Conservation (phyloP, 1,140 invertebrate species). For the Habropoda laboriosa region DNA sequence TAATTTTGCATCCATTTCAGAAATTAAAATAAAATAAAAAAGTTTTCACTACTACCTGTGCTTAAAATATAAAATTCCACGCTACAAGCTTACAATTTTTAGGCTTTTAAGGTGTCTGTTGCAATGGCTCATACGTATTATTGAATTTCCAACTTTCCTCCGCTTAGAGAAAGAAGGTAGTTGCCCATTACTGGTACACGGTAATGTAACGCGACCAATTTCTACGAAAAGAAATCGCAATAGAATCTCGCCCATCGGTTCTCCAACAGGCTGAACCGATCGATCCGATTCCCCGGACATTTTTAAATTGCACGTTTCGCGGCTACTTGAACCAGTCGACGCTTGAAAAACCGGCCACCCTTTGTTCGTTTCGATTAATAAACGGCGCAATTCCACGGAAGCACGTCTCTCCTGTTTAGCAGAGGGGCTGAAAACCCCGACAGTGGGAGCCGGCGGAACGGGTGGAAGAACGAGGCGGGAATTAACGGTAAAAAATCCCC, state of each 20-base stretch:
- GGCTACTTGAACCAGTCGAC: not conserved
- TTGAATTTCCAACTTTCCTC: too few species aligned
- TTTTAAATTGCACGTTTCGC: constrained; percentile 21
- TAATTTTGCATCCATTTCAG: too few species aligned
- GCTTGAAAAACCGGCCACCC: not conserved
- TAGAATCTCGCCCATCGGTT: not conserved
- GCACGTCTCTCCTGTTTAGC: not conserved
- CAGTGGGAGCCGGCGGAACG: not conserved
- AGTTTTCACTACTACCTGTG: too few species aligned
- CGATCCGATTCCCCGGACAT: not conserved
- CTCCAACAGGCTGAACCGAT: not conserved
- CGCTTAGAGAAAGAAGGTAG: too few species aligned
- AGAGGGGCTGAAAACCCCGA: not conserved
- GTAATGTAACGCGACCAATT: not conserved
- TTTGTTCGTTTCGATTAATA: constrained; percentile 33
- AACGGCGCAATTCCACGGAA: not conserved
- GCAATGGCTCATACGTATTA: too few species aligned
- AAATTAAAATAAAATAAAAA: too few species aligned
- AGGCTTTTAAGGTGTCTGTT: too few species aligned
- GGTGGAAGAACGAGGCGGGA: not conserved
- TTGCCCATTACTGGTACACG: too few species aligned
- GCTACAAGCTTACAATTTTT: too few species aligned
- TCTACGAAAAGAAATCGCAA: not conserved
- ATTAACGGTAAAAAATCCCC: constrained; percentile 27
- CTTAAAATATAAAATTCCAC: too few species aligned